phyloP scores from a whole-genome alignment of 2,113 vertebrate species.

The Lepidothrix coronata region DNA sequence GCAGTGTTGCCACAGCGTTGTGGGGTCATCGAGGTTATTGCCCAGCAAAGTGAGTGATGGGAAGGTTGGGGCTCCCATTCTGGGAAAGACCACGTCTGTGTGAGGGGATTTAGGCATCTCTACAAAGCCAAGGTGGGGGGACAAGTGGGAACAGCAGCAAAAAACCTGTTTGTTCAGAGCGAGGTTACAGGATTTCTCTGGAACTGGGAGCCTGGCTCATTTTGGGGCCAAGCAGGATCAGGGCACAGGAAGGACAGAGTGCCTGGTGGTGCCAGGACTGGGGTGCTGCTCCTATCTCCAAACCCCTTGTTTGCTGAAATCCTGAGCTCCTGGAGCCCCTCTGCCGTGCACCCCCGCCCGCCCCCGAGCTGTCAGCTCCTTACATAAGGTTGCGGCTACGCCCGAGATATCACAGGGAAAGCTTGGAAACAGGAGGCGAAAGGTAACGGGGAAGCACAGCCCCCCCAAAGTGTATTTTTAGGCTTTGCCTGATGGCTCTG shows the following conservation, averaged over 20 bases:
- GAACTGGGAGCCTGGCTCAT: accelerated
- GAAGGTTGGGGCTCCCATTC: not conserved
- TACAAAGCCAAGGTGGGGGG: accelerated
- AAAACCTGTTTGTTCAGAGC: accelerated
- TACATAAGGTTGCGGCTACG: conserved; percentile 42
- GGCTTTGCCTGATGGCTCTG: not conserved
- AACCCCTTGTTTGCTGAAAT: not conserved
- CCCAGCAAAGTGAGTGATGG: accelerated
- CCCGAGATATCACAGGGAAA: not conserved
- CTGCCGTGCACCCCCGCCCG: not conserved
- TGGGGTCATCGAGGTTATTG: accelerated
- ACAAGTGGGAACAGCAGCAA: not conserved
- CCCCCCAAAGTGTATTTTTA: not conserved
- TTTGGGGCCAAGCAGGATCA: accelerated
- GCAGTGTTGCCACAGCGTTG: accelerated
- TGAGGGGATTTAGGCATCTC: not conserved
- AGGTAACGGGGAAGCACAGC: not conserved
- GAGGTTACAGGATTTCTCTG: not conserved
- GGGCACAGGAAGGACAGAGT: accelerated
- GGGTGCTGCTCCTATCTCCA: not conserved
- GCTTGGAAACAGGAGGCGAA: not conserved
- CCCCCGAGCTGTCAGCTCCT: conserved; percentile 50
- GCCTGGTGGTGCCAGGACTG: accelerated
- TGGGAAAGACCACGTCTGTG: not conserved
- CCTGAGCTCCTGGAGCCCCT: not conserved